A percentile compares a stretch with the other conserved stretches of the same genome.
Conservation (phyloP, 2,113 vertebrate species). For the Aleadryas rufinucha region DNA sequence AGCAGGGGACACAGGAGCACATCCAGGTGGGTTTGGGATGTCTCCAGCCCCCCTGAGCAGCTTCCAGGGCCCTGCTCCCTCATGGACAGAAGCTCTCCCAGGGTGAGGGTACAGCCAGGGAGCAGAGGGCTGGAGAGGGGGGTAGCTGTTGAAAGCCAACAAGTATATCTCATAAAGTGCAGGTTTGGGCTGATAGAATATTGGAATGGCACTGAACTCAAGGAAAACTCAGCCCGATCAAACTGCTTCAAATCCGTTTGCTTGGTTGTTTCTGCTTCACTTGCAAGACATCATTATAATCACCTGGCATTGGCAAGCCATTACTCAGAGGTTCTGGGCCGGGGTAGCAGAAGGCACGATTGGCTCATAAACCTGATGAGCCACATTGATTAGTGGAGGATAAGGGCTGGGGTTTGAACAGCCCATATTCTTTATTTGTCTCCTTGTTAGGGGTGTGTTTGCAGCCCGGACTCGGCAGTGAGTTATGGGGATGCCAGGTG, state of each 20-base stretch:
- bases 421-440: neutral
- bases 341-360: neutral
- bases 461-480: neutral
- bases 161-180: neutral
- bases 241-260: conserved; percentile 13
- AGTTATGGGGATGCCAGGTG: fast-evolving
- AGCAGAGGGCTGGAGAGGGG: neutral
- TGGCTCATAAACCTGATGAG: conserved; percentile 37
- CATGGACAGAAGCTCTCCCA: fast-evolving
- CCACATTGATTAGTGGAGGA: neutral
- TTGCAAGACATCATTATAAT: conserved; percentile 37
- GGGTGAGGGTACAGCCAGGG: fast-evolving
- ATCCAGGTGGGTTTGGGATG: neutral
- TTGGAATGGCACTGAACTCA: neutral
- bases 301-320: conserved; percentile 7
- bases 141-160: neutral
- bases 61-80: neutral
- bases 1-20: neutral
- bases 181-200: neutral
- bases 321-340: conserved; percentile 26
- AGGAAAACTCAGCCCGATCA: neutral
- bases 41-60: neutral
- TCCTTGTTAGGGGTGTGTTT: neutral
- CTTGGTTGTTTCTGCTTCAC: conserved; percentile 40
- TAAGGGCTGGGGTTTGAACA: neutral